Evolutionary conservation across 2,113 vertebrate species (phyloP).

Genomic region (Chionodraco myersi): DNA sequence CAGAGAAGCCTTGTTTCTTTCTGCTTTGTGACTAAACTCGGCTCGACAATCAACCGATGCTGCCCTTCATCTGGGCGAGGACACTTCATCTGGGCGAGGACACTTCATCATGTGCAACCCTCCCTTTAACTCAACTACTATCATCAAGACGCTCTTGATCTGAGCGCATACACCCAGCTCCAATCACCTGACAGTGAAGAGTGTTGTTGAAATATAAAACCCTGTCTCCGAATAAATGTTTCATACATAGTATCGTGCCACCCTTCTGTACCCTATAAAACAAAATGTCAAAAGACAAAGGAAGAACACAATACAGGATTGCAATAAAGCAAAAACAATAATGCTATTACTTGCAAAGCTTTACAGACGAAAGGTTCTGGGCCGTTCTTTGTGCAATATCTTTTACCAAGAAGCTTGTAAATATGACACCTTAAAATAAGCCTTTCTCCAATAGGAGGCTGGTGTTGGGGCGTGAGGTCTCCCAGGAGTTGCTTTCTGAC

Average conservation of each 20-base stretch:
- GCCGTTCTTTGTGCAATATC: too few species aligned
- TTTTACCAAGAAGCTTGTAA: background rate
- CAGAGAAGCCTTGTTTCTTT: background rate
- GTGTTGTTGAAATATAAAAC: background rate
- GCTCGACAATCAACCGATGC: background rate
- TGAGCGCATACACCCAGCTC: background rate
- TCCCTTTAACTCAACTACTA: background rate
- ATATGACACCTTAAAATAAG: constrained; percentile 7
- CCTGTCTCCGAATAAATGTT: too few species aligned
- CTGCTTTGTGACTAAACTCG: background rate
- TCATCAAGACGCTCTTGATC: background rate
- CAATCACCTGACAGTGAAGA: background rate
- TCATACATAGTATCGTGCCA: too few species aligned
- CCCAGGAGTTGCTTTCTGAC: constrained; percentile 53
- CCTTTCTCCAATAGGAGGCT: background rate
- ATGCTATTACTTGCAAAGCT: too few species aligned
- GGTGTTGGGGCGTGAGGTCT: constrained; percentile 28
- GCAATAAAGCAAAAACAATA: too few species aligned
- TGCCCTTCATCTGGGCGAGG: background rate
- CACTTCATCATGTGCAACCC: background rate
- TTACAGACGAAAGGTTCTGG: too few species aligned
- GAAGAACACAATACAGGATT: too few species aligned
- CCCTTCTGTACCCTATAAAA: too few species aligned
- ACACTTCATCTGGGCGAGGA: background rate
- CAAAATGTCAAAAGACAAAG: too few species aligned